Percentiles rank a stretch among this genome's conserved stretches.
Evolutionary conservation across 1,140 invertebrate genomes (phyloP).

Genomic region (Drosophila cardini): DNA sequence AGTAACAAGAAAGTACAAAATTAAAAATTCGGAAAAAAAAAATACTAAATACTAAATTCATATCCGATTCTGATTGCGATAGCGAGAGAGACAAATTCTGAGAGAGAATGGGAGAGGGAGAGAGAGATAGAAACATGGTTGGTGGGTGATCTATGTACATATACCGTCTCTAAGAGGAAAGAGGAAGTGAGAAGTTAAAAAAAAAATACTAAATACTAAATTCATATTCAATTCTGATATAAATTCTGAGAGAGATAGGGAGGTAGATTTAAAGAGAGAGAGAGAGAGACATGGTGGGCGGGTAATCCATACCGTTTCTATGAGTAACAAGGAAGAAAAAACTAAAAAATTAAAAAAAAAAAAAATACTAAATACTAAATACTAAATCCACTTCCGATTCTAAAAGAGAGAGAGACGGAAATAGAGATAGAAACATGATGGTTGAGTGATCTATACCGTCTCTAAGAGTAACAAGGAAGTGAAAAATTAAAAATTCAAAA

Average conservation of each 20-base stretch:
- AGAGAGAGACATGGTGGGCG: not conserved
- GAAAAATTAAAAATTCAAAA: not conserved
- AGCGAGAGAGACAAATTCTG: not conserved
- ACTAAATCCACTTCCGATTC: slow-evolving; percentile 12
- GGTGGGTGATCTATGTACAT: too few relatives aligned
- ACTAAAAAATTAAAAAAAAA: not conserved
- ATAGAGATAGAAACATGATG: not conserved
- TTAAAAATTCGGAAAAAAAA: not conserved
- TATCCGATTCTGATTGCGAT: slow-evolving; percentile 18
- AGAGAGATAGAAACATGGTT: slow-evolving; percentile 2
- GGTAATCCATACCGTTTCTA: too few relatives aligned
- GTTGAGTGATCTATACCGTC: too few relatives aligned
- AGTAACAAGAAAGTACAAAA: slow-evolving; percentile 4
- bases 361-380: not conserved
- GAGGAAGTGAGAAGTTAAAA: too few relatives aligned
- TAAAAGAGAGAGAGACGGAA: not conserved
- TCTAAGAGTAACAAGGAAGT: slow-evolving; percentile 6
- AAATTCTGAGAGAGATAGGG: not conserved
- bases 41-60: not conserved
- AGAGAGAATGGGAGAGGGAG: not conserved
- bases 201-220: too few relatives aligned
- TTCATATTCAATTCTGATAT: too few relatives aligned
- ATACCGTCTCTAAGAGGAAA: too few relatives aligned
- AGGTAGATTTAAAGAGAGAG: not conserved
- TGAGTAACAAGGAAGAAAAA: slow-evolving; percentile 6